Evolutionary conservation across 2,888 invertebrate genomes (phyloP).

Genomic region (Venustoraphidia nigricollis): DNA sequence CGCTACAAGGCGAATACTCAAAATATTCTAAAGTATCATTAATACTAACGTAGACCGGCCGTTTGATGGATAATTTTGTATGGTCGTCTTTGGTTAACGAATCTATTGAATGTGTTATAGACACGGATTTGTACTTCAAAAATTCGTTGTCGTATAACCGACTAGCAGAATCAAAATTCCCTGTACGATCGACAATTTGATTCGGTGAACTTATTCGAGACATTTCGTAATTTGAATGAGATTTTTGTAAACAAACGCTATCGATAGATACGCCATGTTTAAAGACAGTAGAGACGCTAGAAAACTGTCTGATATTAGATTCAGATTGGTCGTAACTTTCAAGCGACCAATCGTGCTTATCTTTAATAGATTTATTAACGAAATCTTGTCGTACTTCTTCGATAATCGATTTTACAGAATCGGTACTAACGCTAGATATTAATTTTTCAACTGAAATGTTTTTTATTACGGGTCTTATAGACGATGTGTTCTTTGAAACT

Average conservation of each 20-base stretch:
- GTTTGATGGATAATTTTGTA: not conserved
- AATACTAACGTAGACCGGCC: constrained; percentile 26
- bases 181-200: no score
- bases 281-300: not conserved
- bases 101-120: not conserved
- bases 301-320: constrained; percentile 3
- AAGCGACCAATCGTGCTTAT: constrained; percentile 7
- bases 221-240: no score
- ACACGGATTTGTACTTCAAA: constrained; percentile 2
- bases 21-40: constrained; percentile 35
- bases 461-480: no score
- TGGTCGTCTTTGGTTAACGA: not conserved
- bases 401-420: constrained; percentile 19
- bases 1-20: constrained; percentile 27
- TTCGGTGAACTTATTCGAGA: no score
- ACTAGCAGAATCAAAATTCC: no score
- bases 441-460: no score
- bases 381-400: constrained; percentile 18
- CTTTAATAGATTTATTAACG: constrained; percentile 11
- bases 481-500: no score
- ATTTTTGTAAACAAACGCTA: no score
- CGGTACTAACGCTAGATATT: constrained; percentile 8
- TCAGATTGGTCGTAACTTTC: constrained; percentile 6
- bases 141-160: not conserved
- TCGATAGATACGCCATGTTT: not conserved